phyloP scores from a whole-genome alignment of 2,113 vertebrate species.

The Odobenus rosmarus region DNA sequence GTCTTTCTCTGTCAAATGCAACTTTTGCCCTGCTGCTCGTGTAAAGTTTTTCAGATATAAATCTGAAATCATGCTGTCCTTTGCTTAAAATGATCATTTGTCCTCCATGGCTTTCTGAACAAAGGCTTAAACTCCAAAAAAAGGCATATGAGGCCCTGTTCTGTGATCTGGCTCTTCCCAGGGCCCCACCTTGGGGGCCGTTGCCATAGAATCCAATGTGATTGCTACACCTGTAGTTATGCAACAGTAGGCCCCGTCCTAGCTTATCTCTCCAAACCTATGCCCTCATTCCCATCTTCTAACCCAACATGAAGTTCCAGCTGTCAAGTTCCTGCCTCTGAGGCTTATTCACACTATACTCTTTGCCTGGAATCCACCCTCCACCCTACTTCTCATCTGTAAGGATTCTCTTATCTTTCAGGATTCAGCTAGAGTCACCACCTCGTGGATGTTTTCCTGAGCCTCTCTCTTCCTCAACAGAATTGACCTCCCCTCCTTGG shows the following conservation, averaged over 20 bases:
- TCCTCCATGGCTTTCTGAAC: background rate
- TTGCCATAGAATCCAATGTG: background rate
- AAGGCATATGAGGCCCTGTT: background rate
- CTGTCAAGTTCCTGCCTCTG: background rate
- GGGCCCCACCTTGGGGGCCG: background rate
- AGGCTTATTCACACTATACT: background rate
- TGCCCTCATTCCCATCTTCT: background rate
- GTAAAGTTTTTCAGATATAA: background rate
- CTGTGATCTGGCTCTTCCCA: background rate
- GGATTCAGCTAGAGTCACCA: background rate
- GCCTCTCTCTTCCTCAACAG: background rate
- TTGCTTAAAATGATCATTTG: background rate
- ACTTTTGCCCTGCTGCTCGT: background rate
- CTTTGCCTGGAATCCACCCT: slow-evolving; percentile 10
- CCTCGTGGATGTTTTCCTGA: background rate
- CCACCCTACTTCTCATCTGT: background rate
- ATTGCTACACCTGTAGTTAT: background rate
- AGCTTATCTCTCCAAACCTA: background rate
- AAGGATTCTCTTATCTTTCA: background rate
- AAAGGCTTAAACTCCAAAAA: background rate
- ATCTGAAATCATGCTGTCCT: background rate
- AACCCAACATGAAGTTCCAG: background rate
- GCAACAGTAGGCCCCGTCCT: background rate
- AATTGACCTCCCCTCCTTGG: background rate
- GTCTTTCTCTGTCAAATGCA: background rate